These are phyloP conservation scores for Sylvilagus floridanus DNA, from an alignment of 2,797 vertebrate species.

Conservation along the genomic window DNA sequence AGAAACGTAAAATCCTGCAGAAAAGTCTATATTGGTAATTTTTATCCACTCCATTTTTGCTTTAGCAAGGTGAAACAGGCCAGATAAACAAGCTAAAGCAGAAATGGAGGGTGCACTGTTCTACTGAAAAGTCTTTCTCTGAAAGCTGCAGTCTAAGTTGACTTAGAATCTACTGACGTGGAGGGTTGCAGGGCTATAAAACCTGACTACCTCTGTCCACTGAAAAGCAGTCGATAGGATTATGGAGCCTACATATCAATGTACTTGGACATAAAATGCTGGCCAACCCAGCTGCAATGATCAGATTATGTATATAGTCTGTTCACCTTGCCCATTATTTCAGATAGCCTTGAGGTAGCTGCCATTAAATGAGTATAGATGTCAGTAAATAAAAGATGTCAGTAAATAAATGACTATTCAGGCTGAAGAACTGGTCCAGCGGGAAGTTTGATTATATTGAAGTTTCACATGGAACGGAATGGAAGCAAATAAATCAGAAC, in stretches of 20 bases:
- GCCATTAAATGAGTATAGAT: conserved; percentile 12
- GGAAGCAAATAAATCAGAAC: not conserved
- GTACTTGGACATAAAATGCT: not conserved
- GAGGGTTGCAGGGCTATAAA: conserved; percentile 22
- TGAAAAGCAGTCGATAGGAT: not conserved
- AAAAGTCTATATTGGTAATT: not conserved
- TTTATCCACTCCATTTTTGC: not conserved
- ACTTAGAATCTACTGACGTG: not conserved
- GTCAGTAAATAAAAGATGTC: conserved; percentile 19
- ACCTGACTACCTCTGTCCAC: not conserved
- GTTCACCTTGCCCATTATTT: not conserved
- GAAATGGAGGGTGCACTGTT: not conserved
- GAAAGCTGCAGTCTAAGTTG: not conserved
- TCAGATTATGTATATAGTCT: not conserved
- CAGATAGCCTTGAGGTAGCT: not conserved
- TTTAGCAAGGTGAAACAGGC: not conserved
- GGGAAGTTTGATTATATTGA: not conserved
- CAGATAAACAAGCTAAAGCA: not conserved
- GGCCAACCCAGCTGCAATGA: not conserved
- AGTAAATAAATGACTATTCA: not conserved
- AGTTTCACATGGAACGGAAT: not conserved
- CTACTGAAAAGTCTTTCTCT: not conserved
- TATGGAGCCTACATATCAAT: not conserved
- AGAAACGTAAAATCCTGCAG: not conserved
- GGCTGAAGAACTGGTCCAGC: not conserved